Evolutionary conservation across 1,140 invertebrate species (phyloP).

Genomic region (Lordiphosa stackelbergi): DNA sequence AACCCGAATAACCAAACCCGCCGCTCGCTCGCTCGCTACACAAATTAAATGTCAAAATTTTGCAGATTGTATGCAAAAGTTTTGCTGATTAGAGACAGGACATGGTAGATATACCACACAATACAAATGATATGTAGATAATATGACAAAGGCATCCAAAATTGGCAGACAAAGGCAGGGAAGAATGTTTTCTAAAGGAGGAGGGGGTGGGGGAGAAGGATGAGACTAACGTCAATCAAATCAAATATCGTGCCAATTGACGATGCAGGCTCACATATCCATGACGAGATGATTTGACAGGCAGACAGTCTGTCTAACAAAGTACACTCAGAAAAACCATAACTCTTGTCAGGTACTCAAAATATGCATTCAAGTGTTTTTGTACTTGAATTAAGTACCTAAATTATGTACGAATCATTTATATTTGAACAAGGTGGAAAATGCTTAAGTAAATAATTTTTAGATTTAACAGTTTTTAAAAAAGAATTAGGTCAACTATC

Average conservation of each 20-base stretch:
- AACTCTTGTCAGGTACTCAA: background rate
- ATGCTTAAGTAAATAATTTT: too few relatives aligned
- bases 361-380: too few relatives aligned
- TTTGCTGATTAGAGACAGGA: constrained; percentile 47
- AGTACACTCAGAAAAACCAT: background rate
- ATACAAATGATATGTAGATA: constrained; percentile 10
- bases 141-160: constrained; percentile 53
- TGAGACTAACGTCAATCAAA: constrained; percentile 54
- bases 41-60: constrained; percentile 51
- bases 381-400: too few relatives aligned
- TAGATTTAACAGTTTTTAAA: too few relatives aligned
- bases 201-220: background rate
- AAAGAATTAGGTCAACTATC: too few relatives aligned
- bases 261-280: constrained; percentile 58
- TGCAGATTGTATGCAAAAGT: constrained; percentile 28
- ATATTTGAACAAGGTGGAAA: too few relatives aligned
- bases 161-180: constrained; percentile 39
- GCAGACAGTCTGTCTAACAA: constrained; percentile 6
- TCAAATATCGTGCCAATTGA: constrained; percentile 68
- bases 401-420: too few relatives aligned
- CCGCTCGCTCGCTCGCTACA: constrained; percentile 9
- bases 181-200: constrained; percentile 18
- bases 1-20: constrained; percentile 9
- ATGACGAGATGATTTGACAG: constrained; percentile 65
- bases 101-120: background rate